Base-by-base conservation (phyloP, 2,797 vertebrate species). In the Brachymystax lenok region DNA sequence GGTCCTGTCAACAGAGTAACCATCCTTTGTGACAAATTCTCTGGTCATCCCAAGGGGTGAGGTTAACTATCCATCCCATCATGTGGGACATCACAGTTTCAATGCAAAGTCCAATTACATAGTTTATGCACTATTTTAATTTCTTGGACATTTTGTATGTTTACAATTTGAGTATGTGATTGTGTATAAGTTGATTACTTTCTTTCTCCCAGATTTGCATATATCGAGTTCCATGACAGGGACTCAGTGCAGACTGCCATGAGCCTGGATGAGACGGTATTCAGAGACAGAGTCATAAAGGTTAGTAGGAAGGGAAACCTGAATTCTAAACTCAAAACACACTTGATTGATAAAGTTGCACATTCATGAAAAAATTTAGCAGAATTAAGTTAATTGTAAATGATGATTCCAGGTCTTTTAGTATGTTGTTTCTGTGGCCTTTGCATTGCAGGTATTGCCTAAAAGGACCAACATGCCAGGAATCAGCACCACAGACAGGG, bases 401-500 rank as follows among this genome's bases (percentile, higher is more conserved):
- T 59, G 13, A 14, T 35, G 13, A 14, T 35, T 12, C 19, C 5
- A 16, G 66, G 54, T 63, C 6, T 61, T 19, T 24, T 13, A 10
- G 72, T 35, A 19, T 30, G 7, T 33, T 33, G 17, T 71, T n/a
- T 80, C 69, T 73, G 61, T 74, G 61, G 19, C 35, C 17, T 30
- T 33, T 46, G 6, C 50, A 17, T 59, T 51, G 73, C 85, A 98
- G 98, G 98, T 99, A 67, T 85, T 96, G 83, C 97, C 97, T 0
- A 98, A 99, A 89, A 95, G 97, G 82, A 98, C 98, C 78, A 98
- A 97, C 84, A 92, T 97, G 90, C 97, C 98, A 0, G 97, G 98
- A 6, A 96, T 98, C 89, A 97, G 96, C 91, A 95, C 93, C 74
- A 98, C 97, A 0, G 96, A 97, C 90, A 87, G 95, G 0, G 97